Evolutionary conservation across 30 jellyfish, hydroid and myxozoan genomes (phyloP), one percentile per base, ranked within the genome.

Genomic region (Rhopilema esculentum): DNA sequence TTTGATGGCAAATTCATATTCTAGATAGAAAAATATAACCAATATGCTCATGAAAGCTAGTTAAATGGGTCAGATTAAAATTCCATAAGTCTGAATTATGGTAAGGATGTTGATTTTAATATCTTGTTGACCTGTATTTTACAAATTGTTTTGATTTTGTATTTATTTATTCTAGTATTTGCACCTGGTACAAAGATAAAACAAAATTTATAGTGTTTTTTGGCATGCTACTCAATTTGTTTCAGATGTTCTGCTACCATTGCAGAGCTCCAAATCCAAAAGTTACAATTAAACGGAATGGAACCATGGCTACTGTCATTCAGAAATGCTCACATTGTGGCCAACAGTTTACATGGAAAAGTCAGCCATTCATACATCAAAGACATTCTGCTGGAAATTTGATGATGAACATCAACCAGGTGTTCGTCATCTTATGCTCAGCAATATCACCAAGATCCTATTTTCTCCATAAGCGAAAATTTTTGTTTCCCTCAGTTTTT

Each of bases 341-440:
- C 1, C 24, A 66, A 31, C 26, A 27, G 33, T 80, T 61, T 18
- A 63, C 33, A 17, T 66, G 89, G 89, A 66, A 28, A 19, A 80
- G 89, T 31, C 89, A 80, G 71, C 89, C 89, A 25, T 32, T 63
- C 23, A 25, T 65, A 26, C 73, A 53, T 25, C 69, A 81, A 1
- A 64, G 31, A 21, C 9, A 19, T 66, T 81, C 89, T 65, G 89
- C 89, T 0, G 89, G 89, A 27, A 80, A 66, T 48, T 32, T 80
- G 15, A 57, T 80, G 80, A 31, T 64, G 51, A 30, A 25, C 77
- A 82, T 82, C 68, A 82, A 64, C 33, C 62, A 82, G 62, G 84
- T 51, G 17, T 40, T 82, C 8, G 63, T 82, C 9, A 40, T 82
- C 75, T 82, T 82, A 30, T 27, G 28, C 48, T 67, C 66, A 12